Conservation (phyloP, 2,888 invertebrate genomes). For the Anodontia alba region DNA sequence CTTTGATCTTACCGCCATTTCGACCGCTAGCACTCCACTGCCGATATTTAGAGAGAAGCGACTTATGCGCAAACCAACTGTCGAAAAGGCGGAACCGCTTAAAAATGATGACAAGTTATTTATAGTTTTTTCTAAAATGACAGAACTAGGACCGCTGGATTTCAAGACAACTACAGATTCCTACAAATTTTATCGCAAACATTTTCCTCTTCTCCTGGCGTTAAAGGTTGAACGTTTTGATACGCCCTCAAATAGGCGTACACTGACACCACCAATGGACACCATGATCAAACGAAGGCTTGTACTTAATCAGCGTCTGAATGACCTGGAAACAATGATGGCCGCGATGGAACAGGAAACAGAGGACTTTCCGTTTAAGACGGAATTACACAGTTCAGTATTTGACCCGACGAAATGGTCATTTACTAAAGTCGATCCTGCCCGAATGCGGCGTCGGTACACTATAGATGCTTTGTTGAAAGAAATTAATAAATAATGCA, state of each 20-base stretch:
- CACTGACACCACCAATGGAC: constrained; percentile 39
- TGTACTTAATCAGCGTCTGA: constrained; percentile 39
- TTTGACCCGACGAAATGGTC: constrained; percentile 55
- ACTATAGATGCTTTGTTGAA: constrained; percentile 45
- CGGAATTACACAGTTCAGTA: constrained; percentile 38
- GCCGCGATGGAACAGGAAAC: constrained; percentile 44
- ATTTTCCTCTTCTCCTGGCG: constrained; percentile 47
- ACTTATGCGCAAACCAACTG: constrained; percentile 42
- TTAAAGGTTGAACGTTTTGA: constrained; percentile 17
- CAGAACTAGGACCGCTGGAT: constrained; percentile 36
- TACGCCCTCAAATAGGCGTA: constrained; percentile 31
- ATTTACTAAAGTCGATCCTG: constrained; percentile 46
- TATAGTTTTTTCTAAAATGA: constrained; percentile 27
- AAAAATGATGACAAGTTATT: constrained; percentile 36
- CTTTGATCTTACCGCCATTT: neutral
- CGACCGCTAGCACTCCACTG: constrained; percentile 30
- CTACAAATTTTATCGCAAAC: constrained; percentile 40
- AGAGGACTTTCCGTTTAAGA: constrained; percentile 40
- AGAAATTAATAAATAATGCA: constrained; percentile 19
- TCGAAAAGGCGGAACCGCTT: constrained; percentile 36
- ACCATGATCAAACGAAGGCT: constrained; percentile 40
- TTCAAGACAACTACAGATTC: constrained; percentile 42
- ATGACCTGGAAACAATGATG: constrained; percentile 50
- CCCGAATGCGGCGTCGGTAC: constrained; percentile 37
- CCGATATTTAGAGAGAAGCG: constrained; percentile 30